Conservation (phyloP, 2,888 invertebrate genomes). For the Protodeltote pygarga region DNA sequence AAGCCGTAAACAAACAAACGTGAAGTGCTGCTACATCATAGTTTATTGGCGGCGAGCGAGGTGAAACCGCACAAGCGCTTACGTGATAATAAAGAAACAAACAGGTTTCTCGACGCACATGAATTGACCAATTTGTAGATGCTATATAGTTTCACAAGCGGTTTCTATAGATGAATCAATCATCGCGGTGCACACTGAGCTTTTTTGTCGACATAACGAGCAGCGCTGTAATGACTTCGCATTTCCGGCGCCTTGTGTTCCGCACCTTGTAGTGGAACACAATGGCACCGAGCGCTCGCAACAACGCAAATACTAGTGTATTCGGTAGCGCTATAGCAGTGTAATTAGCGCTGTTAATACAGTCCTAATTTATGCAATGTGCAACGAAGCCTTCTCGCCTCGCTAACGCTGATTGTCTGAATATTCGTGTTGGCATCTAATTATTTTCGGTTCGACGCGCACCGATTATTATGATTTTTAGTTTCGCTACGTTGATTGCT, state of each 20-base stretch:
- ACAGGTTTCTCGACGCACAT: slow-evolving; percentile 68
- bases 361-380: slow-evolving; percentile 65
- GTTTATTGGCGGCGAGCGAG: slow-evolving; percentile 55
- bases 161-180: slow-evolving; percentile 77
- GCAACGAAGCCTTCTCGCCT: slow-evolving; percentile 48
- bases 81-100: slow-evolving; percentile 68
- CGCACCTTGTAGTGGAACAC: slow-evolving; percentile 61
- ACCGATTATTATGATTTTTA: slow-evolving; percentile 61
- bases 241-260: slow-evolving; percentile 63
- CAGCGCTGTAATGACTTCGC: slow-evolving; percentile 70
- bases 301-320: slow-evolving; percentile 62
- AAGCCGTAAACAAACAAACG: slow-evolving; percentile 57
- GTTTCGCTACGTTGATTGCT: slow-evolving; percentile 63
- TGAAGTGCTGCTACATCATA: slow-evolving; percentile 51
- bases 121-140: slow-evolving; percentile 78
- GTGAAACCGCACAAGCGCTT: slow-evolving; percentile 64
- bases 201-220: slow-evolving; percentile 76
- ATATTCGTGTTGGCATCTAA: slow-evolving; percentile 64
- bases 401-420: slow-evolving; percentile 55
- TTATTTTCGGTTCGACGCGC: slow-evolving; percentile 65
- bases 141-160: slow-evolving; percentile 70
- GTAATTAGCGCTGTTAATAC: slow-evolving; percentile 74
- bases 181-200: slow-evolving; percentile 62
- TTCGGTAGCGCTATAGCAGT: slow-evolving; percentile 65
- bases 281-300: slow-evolving; percentile 64